Conservation (phyloP, 2,113 vertebrate species). For the Dicentrarchus labrax region DNA sequence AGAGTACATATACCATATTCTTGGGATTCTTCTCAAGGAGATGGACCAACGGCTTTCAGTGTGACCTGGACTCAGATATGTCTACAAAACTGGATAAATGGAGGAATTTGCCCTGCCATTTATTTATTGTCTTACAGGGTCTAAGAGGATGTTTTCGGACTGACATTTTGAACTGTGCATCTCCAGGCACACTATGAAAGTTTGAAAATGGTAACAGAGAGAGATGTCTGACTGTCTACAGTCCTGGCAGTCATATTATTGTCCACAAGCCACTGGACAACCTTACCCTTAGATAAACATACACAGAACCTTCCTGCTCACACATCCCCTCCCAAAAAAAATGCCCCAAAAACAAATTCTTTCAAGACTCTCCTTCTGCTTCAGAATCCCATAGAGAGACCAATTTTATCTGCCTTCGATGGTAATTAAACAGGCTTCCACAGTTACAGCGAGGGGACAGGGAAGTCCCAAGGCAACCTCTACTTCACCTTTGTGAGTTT, state of each 20-base stretch:
- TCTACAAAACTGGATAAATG: neutral
- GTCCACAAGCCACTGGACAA: slow-evolving; percentile 40
- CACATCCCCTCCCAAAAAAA: neutral
- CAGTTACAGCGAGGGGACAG: slow-evolving; percentile 40
- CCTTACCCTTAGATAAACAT: slow-evolving; percentile 22
- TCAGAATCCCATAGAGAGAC: slow-evolving; percentile 51
- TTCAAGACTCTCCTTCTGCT: slow-evolving; percentile 20
- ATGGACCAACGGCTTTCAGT: neutral
- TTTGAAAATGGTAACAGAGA: neutral
- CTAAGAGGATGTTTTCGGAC: neutral
- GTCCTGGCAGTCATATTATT: slow-evolving; percentile 55
- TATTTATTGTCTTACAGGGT: neutral
- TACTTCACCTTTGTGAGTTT: slow-evolving; percentile 64
- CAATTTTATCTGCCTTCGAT: slow-evolving; percentile 59
- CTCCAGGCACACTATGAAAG: neutral
- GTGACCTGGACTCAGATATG: neutral
- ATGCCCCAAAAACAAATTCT: slow-evolving; percentile 28
- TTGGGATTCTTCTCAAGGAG: neutral
- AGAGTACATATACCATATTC: neutral
- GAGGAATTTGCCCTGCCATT: neutral
- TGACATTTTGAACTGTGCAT: slow-evolving; percentile 2
- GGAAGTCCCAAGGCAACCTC: slow-evolving; percentile 61
- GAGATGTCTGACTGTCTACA: slow-evolving; percentile 11
- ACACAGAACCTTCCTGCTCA: neutral
- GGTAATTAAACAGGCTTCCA: slow-evolving; percentile 65